Conservation (phyloP, 2,888 invertebrate species). For the Lepetodrilus schrolli region DNA sequence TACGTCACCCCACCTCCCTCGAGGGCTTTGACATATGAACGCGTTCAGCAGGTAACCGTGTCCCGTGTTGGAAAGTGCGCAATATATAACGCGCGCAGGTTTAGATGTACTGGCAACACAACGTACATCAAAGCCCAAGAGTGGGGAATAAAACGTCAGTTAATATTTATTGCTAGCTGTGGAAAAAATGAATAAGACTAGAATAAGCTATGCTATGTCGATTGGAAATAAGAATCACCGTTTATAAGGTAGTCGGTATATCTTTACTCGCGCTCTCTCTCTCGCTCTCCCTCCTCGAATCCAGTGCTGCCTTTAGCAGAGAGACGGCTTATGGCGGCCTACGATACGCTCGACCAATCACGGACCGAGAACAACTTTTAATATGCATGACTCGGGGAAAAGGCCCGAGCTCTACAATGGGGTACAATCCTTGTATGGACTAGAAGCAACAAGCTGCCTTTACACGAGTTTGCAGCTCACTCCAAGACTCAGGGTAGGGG, state of each 20-base stretch:
- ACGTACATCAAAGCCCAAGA: background rate
- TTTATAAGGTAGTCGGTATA: background rate
- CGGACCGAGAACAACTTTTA: slow-evolving; percentile 30
- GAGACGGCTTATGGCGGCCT: slow-evolving; percentile 7
- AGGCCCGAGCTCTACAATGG: slow-evolving; percentile 22
- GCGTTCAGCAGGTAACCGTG: background rate
- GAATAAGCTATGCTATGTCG: too few species aligned
- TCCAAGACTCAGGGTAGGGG: slow-evolving; percentile 3
- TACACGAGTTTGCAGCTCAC: slow-evolving; percentile 2
- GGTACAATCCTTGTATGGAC: slow-evolving; percentile 24
- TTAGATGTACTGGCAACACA: background rate
- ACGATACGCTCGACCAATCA: slow-evolving; percentile 35
- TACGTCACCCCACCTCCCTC: background rate
- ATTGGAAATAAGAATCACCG: background rate
- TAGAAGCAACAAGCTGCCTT: slow-evolving; percentile 26
- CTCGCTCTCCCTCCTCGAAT: background rate
- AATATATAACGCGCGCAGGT: background rate
- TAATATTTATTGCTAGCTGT: background rate
- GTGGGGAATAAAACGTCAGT: background rate
- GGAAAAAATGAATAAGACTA: background rate
- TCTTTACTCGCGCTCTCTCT: too few species aligned
- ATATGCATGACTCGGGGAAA: slow-evolving; percentile 35
- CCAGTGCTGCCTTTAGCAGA: background rate
- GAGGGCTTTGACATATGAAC: background rate
- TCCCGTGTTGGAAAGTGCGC: background rate